Percentiles rank a stretch among this genome's conserved stretches.
Evolutionary conservation across 2,113 vertebrate species (phyloP).

Genomic region (Corythornis vintsioides): DNA sequence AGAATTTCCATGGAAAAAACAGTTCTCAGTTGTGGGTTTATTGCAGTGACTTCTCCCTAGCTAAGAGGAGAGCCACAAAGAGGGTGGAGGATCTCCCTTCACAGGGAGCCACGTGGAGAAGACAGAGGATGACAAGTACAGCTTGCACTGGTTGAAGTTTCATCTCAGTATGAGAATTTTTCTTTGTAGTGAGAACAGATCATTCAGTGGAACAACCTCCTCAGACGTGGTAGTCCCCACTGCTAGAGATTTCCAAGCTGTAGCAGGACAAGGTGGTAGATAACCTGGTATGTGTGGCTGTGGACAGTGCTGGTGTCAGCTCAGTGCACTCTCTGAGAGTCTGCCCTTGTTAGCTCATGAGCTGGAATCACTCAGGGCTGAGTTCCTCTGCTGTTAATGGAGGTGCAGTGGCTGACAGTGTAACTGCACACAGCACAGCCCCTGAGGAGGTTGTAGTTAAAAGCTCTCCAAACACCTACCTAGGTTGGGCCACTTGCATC

Average conservation of each 20-base stretch:
- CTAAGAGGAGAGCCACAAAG: not conserved
- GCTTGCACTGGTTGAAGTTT: not conserved
- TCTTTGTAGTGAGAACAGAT: not conserved
- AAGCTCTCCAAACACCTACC: too few relatives aligned
- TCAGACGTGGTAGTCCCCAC: not conserved
- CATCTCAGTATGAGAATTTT: not conserved
- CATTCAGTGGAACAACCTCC: not conserved
- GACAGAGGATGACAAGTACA: not conserved
- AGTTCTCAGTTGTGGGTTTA: not conserved
- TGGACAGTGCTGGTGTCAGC: too few relatives aligned
- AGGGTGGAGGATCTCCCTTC: not conserved
- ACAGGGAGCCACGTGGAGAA: not conserved
- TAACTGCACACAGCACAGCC: too few relatives aligned
- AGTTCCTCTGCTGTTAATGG: too few relatives aligned
- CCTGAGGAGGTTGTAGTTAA: too few relatives aligned
- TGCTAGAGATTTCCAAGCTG: not conserved
- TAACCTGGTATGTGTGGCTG: not conserved
- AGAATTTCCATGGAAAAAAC: not conserved
- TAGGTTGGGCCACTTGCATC: too few relatives aligned
- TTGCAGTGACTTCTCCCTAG: not conserved
- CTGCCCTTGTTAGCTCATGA: too few relatives aligned
- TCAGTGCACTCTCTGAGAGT: too few relatives aligned
- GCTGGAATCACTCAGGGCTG: too few relatives aligned
- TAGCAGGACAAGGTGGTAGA: not conserved
- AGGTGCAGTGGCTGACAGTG: too few relatives aligned